Evolutionary conservation across 2,888 invertebrate species (phyloP).

Genomic region (Lamellibrachia satsuma): DNA sequence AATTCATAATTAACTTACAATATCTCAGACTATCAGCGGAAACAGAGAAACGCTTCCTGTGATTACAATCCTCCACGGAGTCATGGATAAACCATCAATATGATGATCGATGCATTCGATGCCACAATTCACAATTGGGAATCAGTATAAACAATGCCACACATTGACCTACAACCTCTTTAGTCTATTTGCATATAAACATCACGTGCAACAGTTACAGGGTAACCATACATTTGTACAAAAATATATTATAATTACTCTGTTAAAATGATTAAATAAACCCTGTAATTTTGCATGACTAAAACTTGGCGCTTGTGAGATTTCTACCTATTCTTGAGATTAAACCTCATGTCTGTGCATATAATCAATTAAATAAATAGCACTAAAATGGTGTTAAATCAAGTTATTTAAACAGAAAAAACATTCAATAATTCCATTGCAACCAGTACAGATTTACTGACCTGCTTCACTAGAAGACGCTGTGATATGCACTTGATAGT

Average conservation of each 20-base stretch:
- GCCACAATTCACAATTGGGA: not conserved
- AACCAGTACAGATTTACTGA: conserved; percentile 1
- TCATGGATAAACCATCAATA: not conserved
- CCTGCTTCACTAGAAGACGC: not conserved
- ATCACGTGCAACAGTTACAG: not conserved
- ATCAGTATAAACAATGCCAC: not conserved
- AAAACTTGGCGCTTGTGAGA: not conserved
- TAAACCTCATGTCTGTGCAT: not conserved
- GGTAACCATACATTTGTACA: not conserved
- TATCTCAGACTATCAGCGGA: not conserved
- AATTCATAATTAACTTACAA: not conserved
- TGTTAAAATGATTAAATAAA: not conserved
- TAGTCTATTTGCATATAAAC: not conserved
- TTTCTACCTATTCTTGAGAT: not conserved
- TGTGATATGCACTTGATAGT: not conserved
- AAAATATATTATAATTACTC: not conserved
- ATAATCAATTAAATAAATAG: not conserved
- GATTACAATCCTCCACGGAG: not conserved
- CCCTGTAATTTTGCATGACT: not conserved
- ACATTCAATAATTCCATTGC: not conserved
- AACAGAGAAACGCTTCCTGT: not conserved
- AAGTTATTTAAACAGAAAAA: conserved; percentile 4
- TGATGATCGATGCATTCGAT: not conserved
- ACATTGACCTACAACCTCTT: not conserved
- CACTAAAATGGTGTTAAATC: not conserved